Evolutionary conservation across 2,797 vertebrate genomes (phyloP).

Genomic region (Sebastes matsubarae): DNA sequence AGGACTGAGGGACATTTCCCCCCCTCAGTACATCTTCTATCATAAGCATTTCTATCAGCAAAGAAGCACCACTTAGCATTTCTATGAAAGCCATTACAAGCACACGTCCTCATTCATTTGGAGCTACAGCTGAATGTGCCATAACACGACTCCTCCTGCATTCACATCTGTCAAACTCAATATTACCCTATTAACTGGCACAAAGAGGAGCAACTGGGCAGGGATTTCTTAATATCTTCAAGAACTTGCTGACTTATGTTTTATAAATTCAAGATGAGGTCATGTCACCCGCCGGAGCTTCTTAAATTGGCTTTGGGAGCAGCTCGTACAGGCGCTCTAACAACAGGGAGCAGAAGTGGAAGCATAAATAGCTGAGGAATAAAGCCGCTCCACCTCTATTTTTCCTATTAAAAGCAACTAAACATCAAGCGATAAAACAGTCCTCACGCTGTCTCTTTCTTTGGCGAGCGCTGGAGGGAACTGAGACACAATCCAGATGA

Average conservation of each 20-base stretch:
- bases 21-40: not conserved
- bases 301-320: slow-evolving; percentile 22
- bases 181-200: slow-evolving; percentile 24
- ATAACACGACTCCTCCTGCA: slow-evolving; percentile 16
- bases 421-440: slow-evolving; percentile 53
- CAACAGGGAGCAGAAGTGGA: slow-evolving; percentile 7
- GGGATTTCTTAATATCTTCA: slow-evolving; percentile 12
- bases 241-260: slow-evolving; percentile 31
- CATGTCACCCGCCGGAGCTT: slow-evolving; percentile 1
- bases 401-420: slow-evolving; percentile 51
- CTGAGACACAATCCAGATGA: slow-evolving; percentile 59
- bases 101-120: slow-evolving; percentile 8
- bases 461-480: slow-evolving; percentile 38
- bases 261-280: slow-evolving; percentile 41
- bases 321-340: not conserved
- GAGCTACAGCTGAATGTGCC: slow-evolving; percentile 27
- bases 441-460: slow-evolving; percentile 17
- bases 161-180: slow-evolving; percentile 43
- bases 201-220: slow-evolving; percentile 11
- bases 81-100: slow-evolving; percentile 30
- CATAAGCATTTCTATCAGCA: slow-evolving; percentile 17
- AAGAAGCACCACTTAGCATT: slow-evolving; percentile 36
- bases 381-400: not conserved
- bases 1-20: not conserved
- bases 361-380: slow-evolving; percentile 13